Evolutionary conservation across 2,113 vertebrate species (phyloP), one percentile per base, ranked within the genome.

Genomic region (Sinocyclocheilus grahami): DNA sequence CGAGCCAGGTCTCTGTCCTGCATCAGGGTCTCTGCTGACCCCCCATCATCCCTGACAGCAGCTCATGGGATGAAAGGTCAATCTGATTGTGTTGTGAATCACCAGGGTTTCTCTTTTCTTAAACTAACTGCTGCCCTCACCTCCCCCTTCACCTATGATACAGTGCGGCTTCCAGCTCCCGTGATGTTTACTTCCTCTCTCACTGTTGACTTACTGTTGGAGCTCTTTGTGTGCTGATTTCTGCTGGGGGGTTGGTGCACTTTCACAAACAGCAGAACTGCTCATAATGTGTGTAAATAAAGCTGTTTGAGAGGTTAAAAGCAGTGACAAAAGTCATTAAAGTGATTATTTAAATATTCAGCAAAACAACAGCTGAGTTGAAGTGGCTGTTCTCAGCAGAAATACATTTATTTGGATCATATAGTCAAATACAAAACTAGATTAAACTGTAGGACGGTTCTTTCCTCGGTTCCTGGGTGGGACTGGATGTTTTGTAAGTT

Each of bases 131-230:
- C 77, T 51, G 24, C 60, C 78, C 78, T 13, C 65, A 60, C 53
- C n/a, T 58, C 33, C 69, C 16, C 46, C 13, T 76, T 48, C 42
- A 76, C 58, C 85, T 71, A 30, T 80, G 65, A 65, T 71, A 85
- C 62, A 89, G 76, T 78, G 91, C 88, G 86, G 90, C 89, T 92
- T 94, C 92, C 92, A 87, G 87, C 89, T 74, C 85, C 30, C 71
- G 83, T 87, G 58, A 79, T 87, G 89, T 90, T 87, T 88, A 91
- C 90, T 90, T 92, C 89, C 88, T 60, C 78, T 86, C 74, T 83
- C 86, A 87, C 74, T 87, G 87, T 85, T 83, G 46, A 69, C 33
- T 46, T 33, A 27, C 69, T 69, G 24, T 76, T 86, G 85, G 80
- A 63, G n/a, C 27, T 53, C 16, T 80, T 80, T 78, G 55, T 82